Base-by-base conservation (phyloP, 2,888 invertebrate species). In the Archaeoteleia sp. region DNA sequence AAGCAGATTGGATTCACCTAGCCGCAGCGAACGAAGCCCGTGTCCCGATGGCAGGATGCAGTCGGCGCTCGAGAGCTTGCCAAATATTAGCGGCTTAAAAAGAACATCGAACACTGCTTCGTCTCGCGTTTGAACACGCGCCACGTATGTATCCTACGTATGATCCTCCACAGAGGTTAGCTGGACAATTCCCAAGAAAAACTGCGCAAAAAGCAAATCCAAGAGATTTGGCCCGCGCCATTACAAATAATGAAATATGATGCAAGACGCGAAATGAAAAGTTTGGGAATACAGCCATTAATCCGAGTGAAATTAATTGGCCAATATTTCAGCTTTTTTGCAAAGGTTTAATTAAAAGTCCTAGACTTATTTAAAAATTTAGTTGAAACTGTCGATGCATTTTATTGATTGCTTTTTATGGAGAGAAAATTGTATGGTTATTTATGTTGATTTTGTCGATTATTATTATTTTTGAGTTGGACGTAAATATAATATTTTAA, bases 1-100 rank as follows among this genome's bases (percentile, higher is more conserved):
- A 78, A 78, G 78, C 73, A 76, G 74, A 79, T 78, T 79, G 78
- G 76, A 78, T 76, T 75, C 74, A 72, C 70, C 71, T 69, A 71
- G 62, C 61, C 69, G 69, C 66, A 67, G 55, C 67, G 55, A 25
- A 20, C 27, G 37, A 40, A 15, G 45, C 45, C 45, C n/a, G n/a
- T n/a, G 27, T 48, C 15, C 29, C 29, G 57, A 46, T 58, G 39
- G 20, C n/a, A 43, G 10, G 30, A 49, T 27, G 53, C 46, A 40
- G 43, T 55, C 37, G 27, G 27, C 13, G 46, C 60, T 43, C 55
- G 25, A 54, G 37, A 55, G 75, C 69, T 74, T 75, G 77, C 76
- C 76, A 77, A 77, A 77, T 76, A 74, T 72, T 73, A 71, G 67
- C 70, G 68, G 51, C 63, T 67, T 66, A 65, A 72, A 74, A 69